phyloP scores from a whole-genome alignment of 2,113 vertebrate species.

The Potamarius usumacintae region DNA sequence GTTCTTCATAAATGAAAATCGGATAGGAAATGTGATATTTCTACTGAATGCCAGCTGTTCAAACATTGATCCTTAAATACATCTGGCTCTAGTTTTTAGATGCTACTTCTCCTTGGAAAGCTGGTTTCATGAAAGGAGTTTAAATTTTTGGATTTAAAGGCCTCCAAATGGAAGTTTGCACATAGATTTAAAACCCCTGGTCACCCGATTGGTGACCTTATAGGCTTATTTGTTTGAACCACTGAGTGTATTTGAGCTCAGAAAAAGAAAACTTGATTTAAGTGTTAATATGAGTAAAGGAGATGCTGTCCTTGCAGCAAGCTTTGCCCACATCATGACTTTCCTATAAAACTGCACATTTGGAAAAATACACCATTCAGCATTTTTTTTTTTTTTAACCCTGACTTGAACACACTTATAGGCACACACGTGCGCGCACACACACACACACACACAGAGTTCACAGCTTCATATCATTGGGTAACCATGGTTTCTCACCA shows the following conservation, averaged over 20 bases:
- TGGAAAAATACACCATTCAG: conserved; percentile 9
- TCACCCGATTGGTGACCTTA: neutral
- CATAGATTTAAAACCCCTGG: neutral
- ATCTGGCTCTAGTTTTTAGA: neutral
- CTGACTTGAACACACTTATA: neutral
- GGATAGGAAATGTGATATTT: neutral
- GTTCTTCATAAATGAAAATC: neutral
- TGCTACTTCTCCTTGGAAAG: neutral
- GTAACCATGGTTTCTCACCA: neutral
- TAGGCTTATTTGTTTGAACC: neutral
- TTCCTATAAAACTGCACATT: conserved; percentile 20
- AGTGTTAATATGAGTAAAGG: conserved; percentile 23
- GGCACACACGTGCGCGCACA: neutral
- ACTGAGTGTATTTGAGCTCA: neutral
- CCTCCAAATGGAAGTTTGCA: neutral
- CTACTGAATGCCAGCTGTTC: neutral
- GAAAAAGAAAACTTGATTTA: neutral
- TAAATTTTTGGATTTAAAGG: neutral
- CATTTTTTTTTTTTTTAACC: conserved; percentile 10
- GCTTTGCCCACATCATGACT: conserved; percentile 10
- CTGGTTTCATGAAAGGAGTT: neutral
- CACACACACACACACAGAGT: neutral
- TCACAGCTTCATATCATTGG: neutral
- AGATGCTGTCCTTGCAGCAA: conserved; percentile 12
- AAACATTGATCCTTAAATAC: neutral